Evolutionary conservation across 2,113 vertebrate species (phyloP).

Genomic region (Todiramphus chloris): DNA sequence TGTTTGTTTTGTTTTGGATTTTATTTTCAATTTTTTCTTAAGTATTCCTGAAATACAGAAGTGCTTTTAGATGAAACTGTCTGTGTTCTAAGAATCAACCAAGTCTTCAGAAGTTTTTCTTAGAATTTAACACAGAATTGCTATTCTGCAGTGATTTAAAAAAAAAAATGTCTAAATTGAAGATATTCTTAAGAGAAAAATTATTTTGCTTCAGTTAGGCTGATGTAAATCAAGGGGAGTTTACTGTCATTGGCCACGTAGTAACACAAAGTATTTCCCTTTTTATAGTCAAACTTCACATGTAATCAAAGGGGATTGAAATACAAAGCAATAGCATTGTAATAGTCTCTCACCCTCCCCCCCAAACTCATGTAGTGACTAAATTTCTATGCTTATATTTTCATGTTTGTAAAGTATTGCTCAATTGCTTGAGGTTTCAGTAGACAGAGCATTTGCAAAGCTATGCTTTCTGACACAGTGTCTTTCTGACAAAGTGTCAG

Average conservation of each 20-base stretch:
- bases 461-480: background rate
- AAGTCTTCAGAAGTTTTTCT: background rate
- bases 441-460: background rate
- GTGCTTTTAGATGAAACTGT: background rate
- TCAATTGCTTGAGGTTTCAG: background rate
- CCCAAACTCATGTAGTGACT: background rate
- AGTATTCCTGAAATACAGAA: rapidly evolving
- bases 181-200: background rate
- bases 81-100: background rate
- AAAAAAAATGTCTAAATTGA: background rate
- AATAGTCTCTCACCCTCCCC: background rate
- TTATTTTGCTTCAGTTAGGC: background rate
- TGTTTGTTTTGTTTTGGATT: background rate
- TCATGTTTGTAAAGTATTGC: background rate
- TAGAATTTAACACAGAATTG: background rate
- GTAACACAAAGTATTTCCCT: background rate
- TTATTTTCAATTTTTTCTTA: background rate
- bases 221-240: background rate
- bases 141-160: background rate
- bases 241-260: background rate
- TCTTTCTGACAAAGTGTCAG: background rate
- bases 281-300: background rate
- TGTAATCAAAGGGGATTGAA: background rate
- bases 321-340: background rate
- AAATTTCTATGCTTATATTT: background rate